phyloP scores from a whole-genome alignment of 1,140 invertebrate genomes.

The Euura lappo region DNA sequence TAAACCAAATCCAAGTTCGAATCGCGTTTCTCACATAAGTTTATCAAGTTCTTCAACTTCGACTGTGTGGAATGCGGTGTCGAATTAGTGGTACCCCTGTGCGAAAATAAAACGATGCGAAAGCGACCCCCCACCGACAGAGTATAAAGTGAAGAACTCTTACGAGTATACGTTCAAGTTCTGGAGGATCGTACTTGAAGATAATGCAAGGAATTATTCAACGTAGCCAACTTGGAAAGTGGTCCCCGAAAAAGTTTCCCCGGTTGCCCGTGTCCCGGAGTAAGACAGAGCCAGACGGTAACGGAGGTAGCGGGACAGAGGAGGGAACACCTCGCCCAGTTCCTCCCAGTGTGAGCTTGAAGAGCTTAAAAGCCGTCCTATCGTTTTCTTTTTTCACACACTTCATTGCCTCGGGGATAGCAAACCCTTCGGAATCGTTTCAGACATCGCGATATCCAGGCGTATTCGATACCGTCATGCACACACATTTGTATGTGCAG shows the following conservation, averaged over 20 bases:
- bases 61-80: no score
- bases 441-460: not conserved
- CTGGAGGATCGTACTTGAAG: not conserved
- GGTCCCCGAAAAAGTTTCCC: not conserved
- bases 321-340: not conserved
- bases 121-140: no score
- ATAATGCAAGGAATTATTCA: constrained; percentile 5
- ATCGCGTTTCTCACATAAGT: no score
- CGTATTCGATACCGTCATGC: not conserved
- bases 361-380: constrained; percentile 3
- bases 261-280: not conserved
- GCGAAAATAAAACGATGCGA: no score
- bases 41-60: no score
- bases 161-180: not conserved
- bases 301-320: not conserved
- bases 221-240: constrained; percentile 6
- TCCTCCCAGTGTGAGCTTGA: not conserved
- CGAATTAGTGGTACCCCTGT: no score
- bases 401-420: not conserved
- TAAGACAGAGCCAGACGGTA: no score
- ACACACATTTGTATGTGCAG: no score
- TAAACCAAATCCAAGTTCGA: no score
- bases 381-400: not conserved
- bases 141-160: not conserved
- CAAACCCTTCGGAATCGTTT: not conserved